Evolutionary conservation across 1,140 invertebrate genomes (phyloP).

Genomic region (Plodia interpunctella): DNA sequence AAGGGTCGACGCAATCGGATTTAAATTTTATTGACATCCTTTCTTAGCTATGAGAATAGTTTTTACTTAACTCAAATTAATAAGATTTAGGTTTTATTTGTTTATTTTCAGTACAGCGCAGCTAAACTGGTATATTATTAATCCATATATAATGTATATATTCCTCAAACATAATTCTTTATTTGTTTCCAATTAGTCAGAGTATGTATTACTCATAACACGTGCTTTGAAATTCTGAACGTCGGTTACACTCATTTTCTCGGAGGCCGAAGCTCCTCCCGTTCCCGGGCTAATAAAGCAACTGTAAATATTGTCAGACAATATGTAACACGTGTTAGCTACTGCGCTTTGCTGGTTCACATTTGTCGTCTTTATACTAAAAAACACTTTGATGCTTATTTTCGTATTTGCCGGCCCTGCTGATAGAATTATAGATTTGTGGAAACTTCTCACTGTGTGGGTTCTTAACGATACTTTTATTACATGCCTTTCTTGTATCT

Average conservation of each 20-base stretch:
- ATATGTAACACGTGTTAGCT: slow-evolving; percentile 70
- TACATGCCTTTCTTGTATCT: slow-evolving; percentile 48
- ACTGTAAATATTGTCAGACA: slow-evolving; percentile 72
- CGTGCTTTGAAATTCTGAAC: slow-evolving; percentile 60
- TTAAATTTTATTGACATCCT: slow-evolving; percentile 69
- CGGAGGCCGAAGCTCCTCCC: slow-evolving; percentile 28
- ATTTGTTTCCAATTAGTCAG: slow-evolving; percentile 54
- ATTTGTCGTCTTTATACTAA: slow-evolving; percentile 66
- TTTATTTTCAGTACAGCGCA: not conserved
- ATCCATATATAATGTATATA: not conserved
- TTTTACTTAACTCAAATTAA: slow-evolving; percentile 54
- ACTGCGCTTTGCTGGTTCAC: slow-evolving; percentile 54
- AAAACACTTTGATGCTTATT: slow-evolving; percentile 74
- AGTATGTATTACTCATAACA: slow-evolving; percentile 45
- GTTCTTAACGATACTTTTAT: slow-evolving; percentile 50
- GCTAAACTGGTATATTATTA: too few species aligned
- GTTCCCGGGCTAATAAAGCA: slow-evolving; percentile 58
- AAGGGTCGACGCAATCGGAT: slow-evolving; percentile 66
- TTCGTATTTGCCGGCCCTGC: slow-evolving; percentile 63
- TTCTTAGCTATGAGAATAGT: slow-evolving; percentile 52
- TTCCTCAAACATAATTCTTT: slow-evolving; percentile 25
- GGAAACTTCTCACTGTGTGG: slow-evolving; percentile 58
- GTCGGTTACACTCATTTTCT: slow-evolving; percentile 59
- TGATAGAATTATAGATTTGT: slow-evolving; percentile 71
- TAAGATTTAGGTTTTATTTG: slow-evolving; percentile 35